Evolutionary conservation across 2,888 invertebrate species (phyloP), one percentile per base, ranked within the genome.

Genomic region (Gymnoscelis rufifasciata): DNA sequence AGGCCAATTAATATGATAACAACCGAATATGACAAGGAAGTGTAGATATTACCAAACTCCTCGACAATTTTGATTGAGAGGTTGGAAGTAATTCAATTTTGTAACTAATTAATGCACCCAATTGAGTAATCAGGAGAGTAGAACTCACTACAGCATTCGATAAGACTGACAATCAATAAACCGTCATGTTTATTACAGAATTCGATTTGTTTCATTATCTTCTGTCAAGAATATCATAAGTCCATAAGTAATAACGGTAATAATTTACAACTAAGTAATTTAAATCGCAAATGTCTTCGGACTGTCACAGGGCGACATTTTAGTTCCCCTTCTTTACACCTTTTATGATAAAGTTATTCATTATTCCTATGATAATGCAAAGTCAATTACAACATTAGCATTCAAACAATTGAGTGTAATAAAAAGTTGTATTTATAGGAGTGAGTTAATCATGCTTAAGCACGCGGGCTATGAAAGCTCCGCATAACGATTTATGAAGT

Each of bases 351-450:
- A 44, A 31, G 38, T 35, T 40, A 49, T 38, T 28, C 26, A 38
- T 35, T 41, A 44, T 38, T 41, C 24, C 13, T 33, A 49, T 44
- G 41, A 38, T 39, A 44, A 39, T 48, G 36, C 47, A 54, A 54
- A 54, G 51, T 46, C 45, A 54, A 54, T 51, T 50, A 51, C 38
- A 40, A 41, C 42, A 49, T 54, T 56, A 52, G 44, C 40, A 52
- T 54, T 52, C 49, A 50, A 26, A 43, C 46, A 48, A 48, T 48
- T 43, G 50, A 48, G 37, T 19, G 46, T 41, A 56, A 54, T 57
- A 52, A 54, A 56, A 50, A 33, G 23, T 31, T 39, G 30, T 57
- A 59, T 59, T 59, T 51, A 53, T 56, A 57, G 50, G 44, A 33
- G 36, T 50, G 48, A 43, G 40, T 39, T 13, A 23, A 36, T 29